Percentiles rank a stretch among this genome's conserved stretches.
These are phyloP conservation scores for Eptesicus fuscus DNA, from an alignment of 2,113 vertebrate species.

Conservation along the genomic window DNA sequence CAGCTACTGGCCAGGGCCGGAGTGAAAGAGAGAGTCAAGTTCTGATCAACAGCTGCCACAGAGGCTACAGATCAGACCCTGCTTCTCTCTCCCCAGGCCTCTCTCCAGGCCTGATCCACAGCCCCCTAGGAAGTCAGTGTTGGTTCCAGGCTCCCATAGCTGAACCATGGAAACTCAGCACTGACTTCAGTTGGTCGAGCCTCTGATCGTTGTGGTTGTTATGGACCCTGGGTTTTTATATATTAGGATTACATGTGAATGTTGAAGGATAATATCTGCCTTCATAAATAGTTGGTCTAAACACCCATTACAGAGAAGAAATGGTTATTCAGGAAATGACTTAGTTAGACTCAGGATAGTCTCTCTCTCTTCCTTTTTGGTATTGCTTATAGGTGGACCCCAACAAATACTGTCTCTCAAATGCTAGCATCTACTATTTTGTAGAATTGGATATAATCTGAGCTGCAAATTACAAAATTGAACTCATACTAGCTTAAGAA, in stretches of 20 bases:
- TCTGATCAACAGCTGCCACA: too few relatives aligned
- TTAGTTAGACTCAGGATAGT: background rate
- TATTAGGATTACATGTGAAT: background rate
- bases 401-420: background rate
- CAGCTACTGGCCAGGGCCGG: too few relatives aligned
- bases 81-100: too few relatives aligned
- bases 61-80: too few relatives aligned
- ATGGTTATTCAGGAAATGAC: background rate
- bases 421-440: background rate
- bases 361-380: background rate
- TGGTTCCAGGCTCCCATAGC: too few relatives aligned
- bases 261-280: background rate
- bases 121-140: too few relatives aligned
- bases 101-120: too few relatives aligned
- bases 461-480: background rate
- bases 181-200: too few relatives aligned
- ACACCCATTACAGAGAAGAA: background rate
- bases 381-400: background rate
- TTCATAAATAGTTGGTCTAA: background rate
- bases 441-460: background rate
- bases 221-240: too few relatives aligned
- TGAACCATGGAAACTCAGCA: too few relatives aligned
- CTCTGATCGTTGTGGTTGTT: too few relatives aligned
- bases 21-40: too few relatives aligned
- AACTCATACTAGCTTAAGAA: background rate